Evolutionary conservation across 2,797 vertebrate genomes (phyloP).

Genomic region (Chelon auratus): DNA sequence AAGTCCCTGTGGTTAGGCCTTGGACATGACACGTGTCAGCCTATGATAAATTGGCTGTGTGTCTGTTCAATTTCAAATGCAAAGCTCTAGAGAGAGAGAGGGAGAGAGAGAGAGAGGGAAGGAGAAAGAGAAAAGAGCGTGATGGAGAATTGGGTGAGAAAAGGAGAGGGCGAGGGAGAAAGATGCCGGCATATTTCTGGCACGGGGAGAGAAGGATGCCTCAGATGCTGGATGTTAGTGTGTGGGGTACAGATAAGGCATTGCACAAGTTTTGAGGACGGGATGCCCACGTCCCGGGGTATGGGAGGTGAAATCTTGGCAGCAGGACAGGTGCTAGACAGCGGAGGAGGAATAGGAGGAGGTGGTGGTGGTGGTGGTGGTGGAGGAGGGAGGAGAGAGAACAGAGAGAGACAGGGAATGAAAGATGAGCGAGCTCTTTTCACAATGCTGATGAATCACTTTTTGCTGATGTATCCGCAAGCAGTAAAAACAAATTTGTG

Average conservation of each 20-base stretch:
- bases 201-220: constrained; percentile 84
- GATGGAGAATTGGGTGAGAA: constrained; percentile 68
- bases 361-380: constrained; percentile 53
- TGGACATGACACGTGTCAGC: constrained; percentile 99
- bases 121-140: constrained; percentile 70
- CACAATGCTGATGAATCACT: constrained; percentile 90
- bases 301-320: constrained; percentile 91
- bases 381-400: constrained; percentile 12
- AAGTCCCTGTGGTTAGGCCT: constrained; percentile 96
- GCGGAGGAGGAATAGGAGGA: constrained; percentile 40
- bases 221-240: constrained; percentile 93
- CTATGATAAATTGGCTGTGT: constrained; percentile 99
- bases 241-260: constrained; percentile 92
- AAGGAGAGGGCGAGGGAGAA: constrained; percentile 49
- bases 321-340: constrained; percentile 87
- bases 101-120: constrained; percentile 86
- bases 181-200: constrained; percentile 90
- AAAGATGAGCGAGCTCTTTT: constrained; percentile 85
- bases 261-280: constrained; percentile 91
- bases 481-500: constrained; percentile 80
- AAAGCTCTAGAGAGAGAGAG: constrained; percentile 95
- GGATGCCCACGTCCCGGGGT: constrained; percentile 91
- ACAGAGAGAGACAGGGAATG: constrained; percentile 56
- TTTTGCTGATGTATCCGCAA: constrained; percentile 88
- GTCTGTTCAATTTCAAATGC: constrained; percentile 99